Percentiles rank a stretch among this genome's conserved stretches.
These are phyloP conservation scores for Epirrita christyi DNA, from an alignment of 2,888 invertebrate species.

Conservation along the genomic window DNA sequence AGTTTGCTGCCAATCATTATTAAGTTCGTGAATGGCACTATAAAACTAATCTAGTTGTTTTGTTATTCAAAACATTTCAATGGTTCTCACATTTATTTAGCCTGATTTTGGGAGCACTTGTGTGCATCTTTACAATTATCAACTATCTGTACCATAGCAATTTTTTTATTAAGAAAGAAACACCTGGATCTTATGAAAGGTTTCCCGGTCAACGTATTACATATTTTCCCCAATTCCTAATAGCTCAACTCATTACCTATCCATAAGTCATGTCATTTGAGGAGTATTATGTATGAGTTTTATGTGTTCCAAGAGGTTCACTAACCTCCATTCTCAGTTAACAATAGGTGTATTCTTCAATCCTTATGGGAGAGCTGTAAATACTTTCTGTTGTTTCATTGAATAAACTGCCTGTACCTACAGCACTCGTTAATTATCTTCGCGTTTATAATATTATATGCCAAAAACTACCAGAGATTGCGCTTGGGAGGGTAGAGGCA, in stretches of 20 bases:
- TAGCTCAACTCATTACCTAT: slow-evolving; percentile 48
- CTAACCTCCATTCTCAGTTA: slow-evolving; percentile 50
- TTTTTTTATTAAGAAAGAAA: background rate
- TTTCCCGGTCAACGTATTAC: background rate
- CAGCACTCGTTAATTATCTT: background rate
- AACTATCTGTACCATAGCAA: background rate
- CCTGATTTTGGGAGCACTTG: too few species aligned
- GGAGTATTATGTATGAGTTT: too few species aligned
- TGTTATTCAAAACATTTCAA: too few species aligned
- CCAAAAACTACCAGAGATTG: background rate
- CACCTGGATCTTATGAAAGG: background rate
- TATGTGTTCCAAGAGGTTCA: slow-evolving; percentile 53
- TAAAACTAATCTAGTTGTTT: too few species aligned
- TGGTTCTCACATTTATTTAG: too few species aligned
- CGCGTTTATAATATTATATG: background rate
- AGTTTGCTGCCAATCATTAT: too few species aligned
- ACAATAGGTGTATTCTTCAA: slow-evolving; percentile 41
- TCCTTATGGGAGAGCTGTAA: slow-evolving; percentile 34
- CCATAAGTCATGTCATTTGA: slow-evolving; percentile 37
- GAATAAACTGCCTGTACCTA: slow-evolving; percentile 15
- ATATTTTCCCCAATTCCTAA: slow-evolving; percentile 36
- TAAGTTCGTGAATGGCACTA: too few species aligned
- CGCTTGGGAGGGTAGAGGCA: too few species aligned
- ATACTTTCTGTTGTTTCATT: slow-evolving; percentile 17
- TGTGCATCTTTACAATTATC: too few species aligned